phyloP scores from a whole-genome alignment of 2,113 vertebrate species.

The Oncorhynchus mykiss region DNA sequence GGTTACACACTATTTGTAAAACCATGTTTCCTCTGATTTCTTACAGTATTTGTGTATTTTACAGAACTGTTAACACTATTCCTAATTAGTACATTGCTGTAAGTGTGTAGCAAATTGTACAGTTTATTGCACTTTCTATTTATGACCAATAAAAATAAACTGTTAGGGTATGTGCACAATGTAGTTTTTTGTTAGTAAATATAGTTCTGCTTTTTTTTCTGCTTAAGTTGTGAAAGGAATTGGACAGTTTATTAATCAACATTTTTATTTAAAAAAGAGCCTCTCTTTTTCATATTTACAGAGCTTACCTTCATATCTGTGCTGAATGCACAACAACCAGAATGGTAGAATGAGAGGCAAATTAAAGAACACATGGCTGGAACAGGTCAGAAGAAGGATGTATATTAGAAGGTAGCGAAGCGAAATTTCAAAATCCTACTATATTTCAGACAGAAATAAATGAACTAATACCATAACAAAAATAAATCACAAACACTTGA shows the following conservation, averaged over 20 bases:
- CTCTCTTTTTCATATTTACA: no score
- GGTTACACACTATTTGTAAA: not conserved
- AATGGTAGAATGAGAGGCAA: not conserved
- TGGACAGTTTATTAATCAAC: no score
- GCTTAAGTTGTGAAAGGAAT: no score
- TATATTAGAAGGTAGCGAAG: not conserved
- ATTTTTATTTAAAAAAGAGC: no score
- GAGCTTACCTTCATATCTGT: no score
- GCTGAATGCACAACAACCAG: no score
- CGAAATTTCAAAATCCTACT: not conserved
- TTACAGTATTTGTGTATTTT: not conserved
- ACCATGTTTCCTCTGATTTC: not conserved
- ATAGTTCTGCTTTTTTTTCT: no score
- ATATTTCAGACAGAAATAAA: not conserved
- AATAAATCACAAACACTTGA: conserved; percentile 33
- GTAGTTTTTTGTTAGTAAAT: no score
- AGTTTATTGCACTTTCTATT: not conserved
- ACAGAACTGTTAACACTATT: not conserved
- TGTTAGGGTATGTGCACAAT: no score
- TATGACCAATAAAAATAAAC: not conserved
- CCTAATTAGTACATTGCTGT: not conserved
- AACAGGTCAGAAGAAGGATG: not conserved
- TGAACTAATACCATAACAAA: not conserved
- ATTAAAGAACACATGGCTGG: not conserved
- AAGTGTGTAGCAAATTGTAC: not conserved